These are phyloP conservation scores for Aphrocallistes beatrix DNA, from an alignment of 37 sponge, comb jelly and placozoan species.

Conservation along the genomic window DNA sequence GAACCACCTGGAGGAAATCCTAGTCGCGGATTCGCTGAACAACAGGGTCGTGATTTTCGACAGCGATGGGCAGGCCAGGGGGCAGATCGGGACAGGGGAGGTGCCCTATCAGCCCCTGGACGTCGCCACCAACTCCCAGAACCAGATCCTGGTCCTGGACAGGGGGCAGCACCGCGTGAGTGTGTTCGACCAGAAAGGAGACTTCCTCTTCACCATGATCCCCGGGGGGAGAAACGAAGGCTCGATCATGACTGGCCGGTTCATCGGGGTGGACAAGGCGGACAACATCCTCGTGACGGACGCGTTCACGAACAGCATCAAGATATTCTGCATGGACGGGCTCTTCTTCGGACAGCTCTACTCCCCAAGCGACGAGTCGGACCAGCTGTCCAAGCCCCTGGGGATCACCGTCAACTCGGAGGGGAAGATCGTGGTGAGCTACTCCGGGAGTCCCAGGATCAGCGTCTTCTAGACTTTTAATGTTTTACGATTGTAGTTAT, in stretches of 20 bases:
- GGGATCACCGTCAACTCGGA: slow-evolving; percentile 6
- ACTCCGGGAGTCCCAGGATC: neutral
- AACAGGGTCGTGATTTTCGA: neutral
- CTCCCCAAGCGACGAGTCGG: neutral
- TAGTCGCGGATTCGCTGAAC: neutral
- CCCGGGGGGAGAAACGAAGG: neutral
- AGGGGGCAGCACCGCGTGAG: neutral
- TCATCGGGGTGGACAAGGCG: neutral
- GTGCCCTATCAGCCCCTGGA: neutral
- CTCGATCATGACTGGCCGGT: neutral
- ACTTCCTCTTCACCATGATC: slow-evolving; percentile 5
- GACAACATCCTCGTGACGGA: slow-evolving; percentile 11
- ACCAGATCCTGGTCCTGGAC: neutral
- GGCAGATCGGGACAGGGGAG: slow-evolving; percentile 4
- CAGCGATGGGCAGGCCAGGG: neutral
- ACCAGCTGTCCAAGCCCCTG: slow-evolving; percentile 3
- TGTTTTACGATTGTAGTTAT: neutral
- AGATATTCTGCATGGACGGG: slow-evolving; percentile 16
- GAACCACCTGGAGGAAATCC: neutral
- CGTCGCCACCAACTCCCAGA: neutral
- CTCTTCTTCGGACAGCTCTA: slow-evolving; percentile 7
- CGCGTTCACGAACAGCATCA: neutral
- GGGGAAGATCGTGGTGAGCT: slow-evolving; percentile 3
- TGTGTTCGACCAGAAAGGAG: neutral
- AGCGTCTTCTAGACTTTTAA: neutral